Base-by-base conservation (phyloP, 2,888 invertebrate genomes). In the Trypoxylon attenuatum region DNA sequence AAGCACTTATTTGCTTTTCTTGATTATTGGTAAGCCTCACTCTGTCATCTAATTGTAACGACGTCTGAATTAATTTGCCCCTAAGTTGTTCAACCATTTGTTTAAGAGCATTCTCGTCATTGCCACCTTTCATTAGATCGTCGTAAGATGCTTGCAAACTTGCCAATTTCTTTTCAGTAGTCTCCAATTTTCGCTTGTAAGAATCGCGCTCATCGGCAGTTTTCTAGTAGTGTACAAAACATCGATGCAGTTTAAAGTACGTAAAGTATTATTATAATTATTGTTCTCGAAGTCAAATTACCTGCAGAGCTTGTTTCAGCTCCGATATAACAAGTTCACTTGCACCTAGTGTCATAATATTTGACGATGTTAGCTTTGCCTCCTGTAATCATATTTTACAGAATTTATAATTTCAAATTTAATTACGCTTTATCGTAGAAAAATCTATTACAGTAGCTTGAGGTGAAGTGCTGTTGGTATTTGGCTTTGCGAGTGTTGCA, bases 1-100 rank as follows among this genome's bases (percentile, higher is more conserved):
- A 85, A 0, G 94, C 94, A 61, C 90, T 90, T 53, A 94, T 94
- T 86, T 94, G 94, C 71, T 93, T 88, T 82, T 95, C 94, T 81
- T 94, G 93, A 83, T 94, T 94, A 0, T 70, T 66, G 2, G 82
- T 75, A 0, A 78, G 58, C 0, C 83, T 81, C 33, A 72, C 77
- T 2, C 82, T 81, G 23, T 84, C 86, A 6, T 80, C 77, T 5
- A 85, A 71, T 54, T 81, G 79, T 8, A 79, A 47, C 41, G 84
- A 81, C 2, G 82, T 78, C 39, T 84, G 78, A 0, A 69, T 65
- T 49, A 86, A 29, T 45, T 69, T 78, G 1, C 62, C 74, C 16
- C 80, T 84, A 19, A 86, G 47, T 16, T 83, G 78, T 6, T 83
- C 82, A 25, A 84, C 58, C 58, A 83, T 80, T 1, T 73, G 71